phyloP scores from a whole-genome alignment of 2,113 vertebrate genomes.

The Odocoileus virginianus region DNA sequence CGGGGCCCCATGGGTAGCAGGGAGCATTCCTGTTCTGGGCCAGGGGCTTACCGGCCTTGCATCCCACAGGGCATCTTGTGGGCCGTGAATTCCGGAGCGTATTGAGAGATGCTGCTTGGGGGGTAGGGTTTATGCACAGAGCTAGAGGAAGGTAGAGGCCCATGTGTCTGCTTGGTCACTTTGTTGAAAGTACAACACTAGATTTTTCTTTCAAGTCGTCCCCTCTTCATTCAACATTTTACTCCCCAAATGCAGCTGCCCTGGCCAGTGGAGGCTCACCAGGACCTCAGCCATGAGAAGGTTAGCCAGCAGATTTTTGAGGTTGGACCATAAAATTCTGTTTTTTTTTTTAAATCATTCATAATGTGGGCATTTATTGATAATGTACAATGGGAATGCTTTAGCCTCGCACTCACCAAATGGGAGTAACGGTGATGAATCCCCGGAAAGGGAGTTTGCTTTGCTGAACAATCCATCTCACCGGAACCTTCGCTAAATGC shows the following conservation, averaged over 20 bases:
- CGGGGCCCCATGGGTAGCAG: rapidly evolving
- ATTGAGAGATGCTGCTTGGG: neutral
- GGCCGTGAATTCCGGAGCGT: neutral
- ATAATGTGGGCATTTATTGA: neutral
- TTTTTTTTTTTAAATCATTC: neutral
- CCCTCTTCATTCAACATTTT: neutral
- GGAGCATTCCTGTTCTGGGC: neutral
- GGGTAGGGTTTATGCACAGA: neutral
- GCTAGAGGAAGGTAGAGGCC: neutral
- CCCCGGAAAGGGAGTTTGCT: neutral
- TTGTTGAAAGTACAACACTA: neutral
- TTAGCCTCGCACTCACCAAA: neutral
- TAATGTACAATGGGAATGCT: neutral
- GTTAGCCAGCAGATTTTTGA: neutral
- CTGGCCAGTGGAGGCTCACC: neutral
- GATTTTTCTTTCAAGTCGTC: neutral
- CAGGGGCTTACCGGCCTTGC: neutral
- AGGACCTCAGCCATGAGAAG: neutral
- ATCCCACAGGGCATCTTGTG: neutral
- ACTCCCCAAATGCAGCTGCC: neutral
- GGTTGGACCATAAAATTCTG: neutral
- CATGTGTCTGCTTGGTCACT: neutral
- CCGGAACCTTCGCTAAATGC: neutral
- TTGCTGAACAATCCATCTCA: neutral
- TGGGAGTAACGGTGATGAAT: neutral